phyloP scores from a whole-genome alignment of 1,140 invertebrate genomes.

The Trichonephila clavipes region DNA sequence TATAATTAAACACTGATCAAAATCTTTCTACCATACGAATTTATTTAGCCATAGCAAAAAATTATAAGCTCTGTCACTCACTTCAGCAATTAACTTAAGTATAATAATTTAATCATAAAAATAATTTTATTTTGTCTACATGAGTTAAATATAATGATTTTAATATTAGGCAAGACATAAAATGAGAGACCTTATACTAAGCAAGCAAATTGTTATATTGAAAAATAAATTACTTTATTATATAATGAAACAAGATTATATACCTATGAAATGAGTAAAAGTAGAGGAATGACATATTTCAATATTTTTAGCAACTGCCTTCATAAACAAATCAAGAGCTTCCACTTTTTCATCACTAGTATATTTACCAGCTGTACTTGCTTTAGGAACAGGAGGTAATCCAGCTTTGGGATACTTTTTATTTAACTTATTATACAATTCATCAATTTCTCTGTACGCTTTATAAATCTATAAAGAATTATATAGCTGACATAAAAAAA shows the following conservation, averaged over 20 bases:
- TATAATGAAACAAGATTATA: background rate
- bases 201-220: background rate
- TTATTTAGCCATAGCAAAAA: too few relatives aligned
- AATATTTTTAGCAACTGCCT: constrained; percentile 49
- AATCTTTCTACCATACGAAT: too few relatives aligned
- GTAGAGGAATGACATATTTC: constrained; percentile 58
- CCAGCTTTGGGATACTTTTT: constrained; percentile 66
- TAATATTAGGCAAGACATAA: too few relatives aligned
- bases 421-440: constrained; percentile 61
- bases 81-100: too few relatives aligned
- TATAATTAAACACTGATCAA: too few relatives aligned
- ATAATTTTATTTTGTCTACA: too few relatives aligned
- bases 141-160: too few relatives aligned
- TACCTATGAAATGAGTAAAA: constrained; percentile 72
- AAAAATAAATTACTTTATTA: background rate
- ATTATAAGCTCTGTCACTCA: too few relatives aligned
- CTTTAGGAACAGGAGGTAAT: constrained; percentile 64
- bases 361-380: constrained; percentile 31
- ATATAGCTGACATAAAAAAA: too few relatives aligned
- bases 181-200: too few relatives aligned
- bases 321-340: constrained; percentile 67
- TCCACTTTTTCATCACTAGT: constrained; percentile 43
- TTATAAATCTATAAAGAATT: constrained; percentile 62
- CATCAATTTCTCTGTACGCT: constrained; percentile 72
- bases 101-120: too few relatives aligned